These are phyloP conservation scores for Laticauda colubrina DNA, from an alignment of 2,113 vertebrate genomes.

Conservation along the genomic window DNA sequence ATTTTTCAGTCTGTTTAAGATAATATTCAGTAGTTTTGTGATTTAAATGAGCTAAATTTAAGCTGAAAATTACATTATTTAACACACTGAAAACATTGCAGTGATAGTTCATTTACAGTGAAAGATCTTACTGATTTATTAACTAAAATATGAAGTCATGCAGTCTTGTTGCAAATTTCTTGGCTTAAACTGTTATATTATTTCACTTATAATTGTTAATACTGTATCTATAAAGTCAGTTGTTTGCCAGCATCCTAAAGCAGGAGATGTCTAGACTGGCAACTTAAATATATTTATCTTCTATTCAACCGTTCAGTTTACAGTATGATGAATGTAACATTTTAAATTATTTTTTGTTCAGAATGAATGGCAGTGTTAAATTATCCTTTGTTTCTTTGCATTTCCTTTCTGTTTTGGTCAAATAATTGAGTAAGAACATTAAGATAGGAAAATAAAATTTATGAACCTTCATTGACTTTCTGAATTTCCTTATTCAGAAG, in stretches of 20 bases:
- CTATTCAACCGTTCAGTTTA: background rate
- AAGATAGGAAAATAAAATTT: background rate
- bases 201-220: background rate
- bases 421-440: background rate
- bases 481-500: background rate
- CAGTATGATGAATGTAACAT: background rate
- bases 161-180: background rate
- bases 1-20: background rate
- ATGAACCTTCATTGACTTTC: background rate
- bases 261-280: background rate
- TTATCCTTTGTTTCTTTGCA: background rate
- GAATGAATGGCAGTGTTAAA: background rate
- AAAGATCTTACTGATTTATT: background rate
- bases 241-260: background rate
- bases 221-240: background rate
- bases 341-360: background rate
- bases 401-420: background rate
- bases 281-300: conserved; percentile 1
- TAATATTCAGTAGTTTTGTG: background rate
- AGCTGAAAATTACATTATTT: background rate
- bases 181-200: background rate
- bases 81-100: background rate
- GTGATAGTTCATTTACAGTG: background rate
- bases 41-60: background rate
- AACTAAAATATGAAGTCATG: background rate